Conservation (phyloP, 2,113 vertebrate species). For the Brachirus orientalis region DNA sequence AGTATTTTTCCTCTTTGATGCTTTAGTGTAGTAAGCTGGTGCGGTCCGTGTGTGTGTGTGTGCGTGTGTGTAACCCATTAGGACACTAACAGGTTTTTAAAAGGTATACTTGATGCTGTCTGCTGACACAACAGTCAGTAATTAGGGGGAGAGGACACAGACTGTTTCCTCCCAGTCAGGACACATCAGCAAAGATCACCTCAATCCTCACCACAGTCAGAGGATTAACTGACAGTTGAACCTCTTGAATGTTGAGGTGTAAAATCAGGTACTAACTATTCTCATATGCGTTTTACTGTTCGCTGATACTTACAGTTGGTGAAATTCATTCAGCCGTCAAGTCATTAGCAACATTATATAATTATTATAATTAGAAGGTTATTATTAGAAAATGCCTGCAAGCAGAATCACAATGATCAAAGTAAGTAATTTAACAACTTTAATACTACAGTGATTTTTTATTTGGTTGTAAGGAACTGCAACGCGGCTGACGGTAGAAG, state of each 20-base stretch:
- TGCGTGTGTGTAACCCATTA: constrained; percentile 59
- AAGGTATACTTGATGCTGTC: constrained; percentile 58
- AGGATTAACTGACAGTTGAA: constrained; percentile 5
- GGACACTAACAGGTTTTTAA: constrained; percentile 77
- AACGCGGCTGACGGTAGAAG: too few relatives aligned
- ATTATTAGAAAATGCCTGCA: too few relatives aligned
- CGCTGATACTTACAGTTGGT: too few relatives aligned
- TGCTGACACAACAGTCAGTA: constrained; percentile 78
- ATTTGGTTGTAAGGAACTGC: too few relatives aligned
- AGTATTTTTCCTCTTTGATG: constrained; percentile 12
- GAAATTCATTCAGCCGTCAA: too few relatives aligned
- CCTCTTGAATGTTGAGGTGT: neutral
- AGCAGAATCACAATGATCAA: too few relatives aligned
- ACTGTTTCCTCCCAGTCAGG: constrained; percentile 42
- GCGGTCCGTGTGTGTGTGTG: constrained; percentile 17
- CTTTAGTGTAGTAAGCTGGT: neutral
- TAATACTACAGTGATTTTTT: too few relatives aligned
- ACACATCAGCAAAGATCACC: constrained; percentile 42
- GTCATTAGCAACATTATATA: too few relatives aligned
- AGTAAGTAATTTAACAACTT: too few relatives aligned
- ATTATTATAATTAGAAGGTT: too few relatives aligned
- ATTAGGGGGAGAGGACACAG: constrained; percentile 44
- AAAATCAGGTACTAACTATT: neutral
- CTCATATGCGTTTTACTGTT: neutral
- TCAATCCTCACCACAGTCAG: constrained; percentile 12